Conservation (phyloP, 1,140 invertebrate genomes). For the Pissodes strobi region DNA sequence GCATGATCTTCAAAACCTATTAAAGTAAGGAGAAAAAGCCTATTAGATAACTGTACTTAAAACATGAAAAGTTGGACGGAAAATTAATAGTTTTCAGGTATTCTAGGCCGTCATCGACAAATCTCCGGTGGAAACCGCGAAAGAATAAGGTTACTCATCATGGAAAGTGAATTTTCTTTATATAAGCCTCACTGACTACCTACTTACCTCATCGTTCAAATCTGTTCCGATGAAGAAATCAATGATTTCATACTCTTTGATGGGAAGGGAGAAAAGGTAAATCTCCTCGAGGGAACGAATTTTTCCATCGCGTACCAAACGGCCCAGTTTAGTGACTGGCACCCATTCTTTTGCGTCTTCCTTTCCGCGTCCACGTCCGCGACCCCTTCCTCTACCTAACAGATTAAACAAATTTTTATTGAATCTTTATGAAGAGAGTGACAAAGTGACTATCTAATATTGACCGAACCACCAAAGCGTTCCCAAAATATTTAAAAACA, state of each 20-base stretch:
- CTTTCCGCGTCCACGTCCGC: conserved; percentile 80
- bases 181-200: too few relatives aligned
- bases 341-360: conserved; percentile 98
- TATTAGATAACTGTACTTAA: too few relatives aligned
- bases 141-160: conserved; percentile 39
- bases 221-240: conserved; percentile 92
- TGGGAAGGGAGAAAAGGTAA: conserved; percentile 97
- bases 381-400: conserved; percentile 75
- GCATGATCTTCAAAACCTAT: conserved; percentile 99
- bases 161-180: too few relatives aligned
- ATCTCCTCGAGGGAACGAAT: conserved; percentile 98
- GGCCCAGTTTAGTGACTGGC: conserved; percentile 97
- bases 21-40: too few relatives aligned
- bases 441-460: too few relatives aligned
- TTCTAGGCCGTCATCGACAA: conserved; percentile 38
- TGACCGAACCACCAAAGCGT: too few relatives aligned
- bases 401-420: too few relatives aligned
- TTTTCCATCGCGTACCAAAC: conserved; percentile 95
- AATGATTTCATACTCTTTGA: conserved; percentile 99
- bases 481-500: too few relatives aligned
- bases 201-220: conserved; percentile 97
- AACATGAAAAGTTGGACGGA: too few relatives aligned
- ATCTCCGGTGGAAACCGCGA: conserved; percentile 45
- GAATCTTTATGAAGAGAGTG: too few relatives aligned
- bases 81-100: too few relatives aligned